Percentiles rank a stretch among this genome's conserved stretches.
Conservation (phyloP, 1,140 invertebrate species). For the Brachionus koreanus region DNA sequence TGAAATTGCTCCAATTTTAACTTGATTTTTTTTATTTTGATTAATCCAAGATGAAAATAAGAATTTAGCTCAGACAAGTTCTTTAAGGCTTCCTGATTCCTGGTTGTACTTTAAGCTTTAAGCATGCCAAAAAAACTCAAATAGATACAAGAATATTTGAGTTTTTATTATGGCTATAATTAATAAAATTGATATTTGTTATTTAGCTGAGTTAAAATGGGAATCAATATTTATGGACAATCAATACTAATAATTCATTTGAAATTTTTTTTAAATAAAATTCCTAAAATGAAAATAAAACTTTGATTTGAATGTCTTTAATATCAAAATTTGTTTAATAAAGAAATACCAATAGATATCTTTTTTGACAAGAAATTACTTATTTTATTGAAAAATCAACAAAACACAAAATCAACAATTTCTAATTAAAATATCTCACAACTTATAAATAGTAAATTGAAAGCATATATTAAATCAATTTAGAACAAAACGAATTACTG, state of each 20-base stretch:
- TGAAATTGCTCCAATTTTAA: neutral
- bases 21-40: neutral
- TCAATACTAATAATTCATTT: neutral
- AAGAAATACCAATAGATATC: neutral
- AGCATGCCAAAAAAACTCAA: no score
- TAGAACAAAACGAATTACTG: neutral
- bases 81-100: neutral
- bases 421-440: neutral
- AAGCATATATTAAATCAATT: neutral
- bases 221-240: neutral
- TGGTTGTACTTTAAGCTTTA: neutral
- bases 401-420: neutral
- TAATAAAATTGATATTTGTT: neutral
- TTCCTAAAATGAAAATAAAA: neutral
- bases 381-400: neutral
- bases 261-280: neutral
- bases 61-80: neutral
- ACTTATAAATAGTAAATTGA: neutral
- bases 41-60: neutral
- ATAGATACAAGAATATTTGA: neutral
- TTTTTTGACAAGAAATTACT: neutral
- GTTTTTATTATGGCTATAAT: neutral
- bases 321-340: neutral
- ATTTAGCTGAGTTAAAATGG: neutral
- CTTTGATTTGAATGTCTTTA: conserved; percentile 5